Evolutionary conservation across 1,140 invertebrate species (phyloP).

Genomic region (Druon quercuslanigerum): DNA sequence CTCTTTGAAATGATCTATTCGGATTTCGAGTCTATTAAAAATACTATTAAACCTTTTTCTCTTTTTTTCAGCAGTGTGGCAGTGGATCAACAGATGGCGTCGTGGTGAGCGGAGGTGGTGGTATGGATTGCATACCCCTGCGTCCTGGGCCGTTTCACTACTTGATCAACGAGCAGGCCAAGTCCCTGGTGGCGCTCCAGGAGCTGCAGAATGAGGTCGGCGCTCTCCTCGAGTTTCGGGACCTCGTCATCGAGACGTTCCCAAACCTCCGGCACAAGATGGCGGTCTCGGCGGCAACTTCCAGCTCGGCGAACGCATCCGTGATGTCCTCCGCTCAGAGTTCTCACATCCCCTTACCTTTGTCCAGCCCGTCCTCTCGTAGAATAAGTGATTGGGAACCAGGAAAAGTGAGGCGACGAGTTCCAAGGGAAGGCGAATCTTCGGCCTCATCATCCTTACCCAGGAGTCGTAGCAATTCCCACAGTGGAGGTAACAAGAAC

Average conservation of each 20-base stretch:
- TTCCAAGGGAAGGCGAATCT: slow-evolving; percentile 71
- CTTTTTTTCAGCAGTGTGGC: slow-evolving; percentile 64
- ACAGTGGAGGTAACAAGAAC: slow-evolving; percentile 79
- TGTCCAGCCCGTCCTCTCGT: slow-evolving; percentile 67
- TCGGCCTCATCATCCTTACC: slow-evolving; percentile 77
- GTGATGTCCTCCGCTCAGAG: slow-evolving; percentile 65
- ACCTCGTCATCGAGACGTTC: slow-evolving; percentile 93
- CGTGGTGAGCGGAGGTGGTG: slow-evolving; percentile 75
- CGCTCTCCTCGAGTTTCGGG: slow-evolving; percentile 90
- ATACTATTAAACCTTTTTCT: slow-evolving; percentile 30
- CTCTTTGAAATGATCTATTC: background rate
- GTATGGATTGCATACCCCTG: slow-evolving; percentile 84
- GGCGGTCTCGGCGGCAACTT: slow-evolving; percentile 73
- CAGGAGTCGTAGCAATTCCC: slow-evolving; percentile 80
- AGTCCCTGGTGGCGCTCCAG: slow-evolving; percentile 85
- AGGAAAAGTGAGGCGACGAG: slow-evolving; percentile 84
- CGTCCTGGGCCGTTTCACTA: slow-evolving; percentile 84
- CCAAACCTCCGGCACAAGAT: slow-evolving; percentile 90
- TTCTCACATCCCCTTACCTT: slow-evolving; percentile 64
- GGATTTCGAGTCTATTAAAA: background rate
- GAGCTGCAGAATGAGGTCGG: slow-evolving; percentile 94
- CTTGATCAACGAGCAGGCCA: slow-evolving; percentile 88
- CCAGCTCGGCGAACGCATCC: slow-evolving; percentile 63
- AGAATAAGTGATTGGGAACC: slow-evolving; percentile 82
- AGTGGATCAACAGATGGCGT: slow-evolving; percentile 67